These are phyloP conservation scores for Cryptocephalus moraei DNA, from an alignment of 2,888 invertebrate genomes.

Conservation along the genomic window DNA sequence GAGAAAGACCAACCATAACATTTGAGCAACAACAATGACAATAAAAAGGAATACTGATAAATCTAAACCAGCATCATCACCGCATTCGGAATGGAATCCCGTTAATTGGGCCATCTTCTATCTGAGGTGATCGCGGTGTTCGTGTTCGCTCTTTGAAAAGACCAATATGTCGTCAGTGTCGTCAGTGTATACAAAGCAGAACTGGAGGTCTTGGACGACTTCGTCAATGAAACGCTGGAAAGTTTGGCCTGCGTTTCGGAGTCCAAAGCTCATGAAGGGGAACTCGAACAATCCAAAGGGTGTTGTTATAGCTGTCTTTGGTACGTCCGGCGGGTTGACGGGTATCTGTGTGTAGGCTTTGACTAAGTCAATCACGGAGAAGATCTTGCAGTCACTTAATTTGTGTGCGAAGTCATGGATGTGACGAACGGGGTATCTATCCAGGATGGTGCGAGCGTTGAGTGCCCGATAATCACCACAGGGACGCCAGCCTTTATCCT, in stretches of 20 bases:
- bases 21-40: too few species aligned
- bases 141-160: too few species aligned
- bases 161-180: too few species aligned
- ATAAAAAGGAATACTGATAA: too few species aligned
- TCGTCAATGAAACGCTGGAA: neutral
- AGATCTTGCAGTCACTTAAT: neutral
- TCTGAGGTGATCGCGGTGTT: too few species aligned
- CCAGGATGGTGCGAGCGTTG: neutral
- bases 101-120: too few species aligned
- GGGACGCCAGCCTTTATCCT: neutral
- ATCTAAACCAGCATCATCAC: too few species aligned
- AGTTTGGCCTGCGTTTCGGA: neutral
- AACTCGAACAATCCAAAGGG: neutral
- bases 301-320: too few species aligned
- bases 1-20: too few species aligned
- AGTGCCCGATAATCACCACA: too few species aligned
- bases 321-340: neutral
- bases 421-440: neutral
- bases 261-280: neutral
- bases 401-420: neutral
- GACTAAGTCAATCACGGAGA: neutral
- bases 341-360: neutral
- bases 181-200: too few species aligned
- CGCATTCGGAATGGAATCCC: too few species aligned
- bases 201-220: neutral